Conservation (phyloP, 2,797 vertebrate species). For the Cacajao melanocephalus region DNA sequence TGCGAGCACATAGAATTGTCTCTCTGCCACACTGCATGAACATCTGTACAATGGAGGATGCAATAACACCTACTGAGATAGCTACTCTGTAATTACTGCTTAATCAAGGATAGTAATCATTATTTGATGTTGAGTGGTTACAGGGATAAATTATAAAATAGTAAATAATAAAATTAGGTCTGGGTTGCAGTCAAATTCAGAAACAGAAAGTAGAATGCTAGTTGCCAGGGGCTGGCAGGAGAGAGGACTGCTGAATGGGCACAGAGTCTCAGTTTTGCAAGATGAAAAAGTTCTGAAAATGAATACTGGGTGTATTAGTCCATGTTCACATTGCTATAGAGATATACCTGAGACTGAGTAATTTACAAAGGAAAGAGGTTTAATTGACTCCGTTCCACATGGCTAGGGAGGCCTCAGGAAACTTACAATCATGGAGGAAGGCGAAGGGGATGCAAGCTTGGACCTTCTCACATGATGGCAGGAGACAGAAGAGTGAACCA, state of each 20-base stretch:
- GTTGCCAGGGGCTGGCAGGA: not conserved
- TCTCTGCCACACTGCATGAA: not conserved
- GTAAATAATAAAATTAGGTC: not conserved
- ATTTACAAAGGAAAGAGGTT: not conserved
- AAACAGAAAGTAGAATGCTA: not conserved
- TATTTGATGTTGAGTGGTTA: not conserved
- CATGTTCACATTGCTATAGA: not conserved
- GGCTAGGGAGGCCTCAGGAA: not conserved
- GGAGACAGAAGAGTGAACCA: not conserved
- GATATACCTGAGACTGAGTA: not conserved
- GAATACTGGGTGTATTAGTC: not conserved
- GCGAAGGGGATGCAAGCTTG: not conserved
- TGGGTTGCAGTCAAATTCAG: not conserved
- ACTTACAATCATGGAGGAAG: not conserved
- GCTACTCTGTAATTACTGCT: not conserved
- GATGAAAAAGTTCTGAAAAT: not conserved
- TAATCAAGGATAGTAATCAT: not conserved
- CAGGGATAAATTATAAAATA: not conserved
- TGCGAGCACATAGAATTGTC: rapidly evolving
- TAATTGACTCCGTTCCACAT: not conserved
- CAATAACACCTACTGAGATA: rapidly evolving
- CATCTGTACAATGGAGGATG: rapidly evolving
- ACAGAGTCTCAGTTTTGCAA: not conserved
- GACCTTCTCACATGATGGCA: not conserved
- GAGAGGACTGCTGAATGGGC: rapidly evolving